These are phyloP conservation scores for Urosaurus nigricauda DNA, from an alignment of 2,797 vertebrate genomes.

Conservation along the genomic window DNA sequence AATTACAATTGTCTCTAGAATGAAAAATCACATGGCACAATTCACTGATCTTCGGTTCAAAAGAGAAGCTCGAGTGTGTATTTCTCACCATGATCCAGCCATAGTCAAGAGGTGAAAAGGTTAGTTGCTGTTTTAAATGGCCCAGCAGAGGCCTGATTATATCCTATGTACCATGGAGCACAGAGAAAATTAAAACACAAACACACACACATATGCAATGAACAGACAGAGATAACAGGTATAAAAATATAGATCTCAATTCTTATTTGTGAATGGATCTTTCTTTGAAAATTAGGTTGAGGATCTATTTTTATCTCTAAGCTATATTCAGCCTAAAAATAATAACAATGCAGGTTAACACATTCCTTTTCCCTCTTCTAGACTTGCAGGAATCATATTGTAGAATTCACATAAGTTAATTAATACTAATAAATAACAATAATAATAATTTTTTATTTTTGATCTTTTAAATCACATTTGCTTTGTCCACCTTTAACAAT, in stretches of 20 bases:
- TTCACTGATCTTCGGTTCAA: conserved; percentile 66
- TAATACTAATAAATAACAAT: too few relatives aligned
- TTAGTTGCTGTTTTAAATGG: conserved; percentile 51
- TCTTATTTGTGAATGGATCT: neutral
- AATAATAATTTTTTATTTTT: too few relatives aligned
- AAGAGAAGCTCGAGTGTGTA: conserved; percentile 58
- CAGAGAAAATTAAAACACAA: conserved; percentile 50
- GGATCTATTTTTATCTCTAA: neutral
- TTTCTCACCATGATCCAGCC: conserved; percentile 58
- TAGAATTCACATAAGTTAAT: neutral
- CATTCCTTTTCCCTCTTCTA: neutral
- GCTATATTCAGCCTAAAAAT: neutral
- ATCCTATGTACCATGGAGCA: conserved; percentile 18
- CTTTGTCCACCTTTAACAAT: neutral
- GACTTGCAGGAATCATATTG: neutral
- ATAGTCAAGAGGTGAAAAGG: conserved; percentile 48
- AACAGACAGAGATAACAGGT: conserved; percentile 42
- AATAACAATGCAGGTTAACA: neutral
- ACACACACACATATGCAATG: conserved; percentile 36
- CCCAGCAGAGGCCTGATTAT: conserved; percentile 40
- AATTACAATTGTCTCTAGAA: conserved; percentile 65
- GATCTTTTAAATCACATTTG: neutral
- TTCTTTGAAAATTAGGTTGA: neutral
- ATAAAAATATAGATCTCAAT: conserved; percentile 1
- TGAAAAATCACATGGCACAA: conserved; percentile 66